phyloP scores from a whole-genome alignment of 2,113 vertebrate species.

The Hippolais icterina region DNA sequence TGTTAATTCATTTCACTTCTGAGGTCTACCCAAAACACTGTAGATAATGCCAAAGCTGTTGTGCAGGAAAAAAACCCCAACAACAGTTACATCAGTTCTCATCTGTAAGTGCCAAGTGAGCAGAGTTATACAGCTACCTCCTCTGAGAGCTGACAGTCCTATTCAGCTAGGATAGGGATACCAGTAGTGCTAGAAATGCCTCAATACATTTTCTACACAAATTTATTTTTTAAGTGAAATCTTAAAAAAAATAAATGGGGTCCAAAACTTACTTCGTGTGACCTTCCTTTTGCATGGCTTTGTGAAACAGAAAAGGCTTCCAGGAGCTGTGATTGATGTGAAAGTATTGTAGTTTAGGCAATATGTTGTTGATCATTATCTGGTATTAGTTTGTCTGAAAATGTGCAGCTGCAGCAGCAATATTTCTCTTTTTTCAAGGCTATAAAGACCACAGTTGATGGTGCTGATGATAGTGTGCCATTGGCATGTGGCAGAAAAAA shows the following conservation, averaged over 20 bases:
- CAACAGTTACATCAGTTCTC: neutral
- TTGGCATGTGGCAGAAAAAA: neutral
- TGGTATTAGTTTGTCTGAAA: neutral
- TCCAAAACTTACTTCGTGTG: neutral
- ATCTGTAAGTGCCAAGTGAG: neutral
- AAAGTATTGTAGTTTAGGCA: neutral
- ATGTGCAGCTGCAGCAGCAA: neutral
- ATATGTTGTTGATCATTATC: neutral
- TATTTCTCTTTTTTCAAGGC: neutral
- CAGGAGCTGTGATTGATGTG: neutral
- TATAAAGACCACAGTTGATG: rapidly evolving
- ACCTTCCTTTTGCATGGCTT: neutral
- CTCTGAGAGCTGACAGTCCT: neutral
- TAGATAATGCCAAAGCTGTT: constrained; percentile 4
- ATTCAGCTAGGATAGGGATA: neutral
- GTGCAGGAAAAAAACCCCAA: neutral
- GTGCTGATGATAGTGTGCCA: neutral
- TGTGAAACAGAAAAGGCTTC: neutral
- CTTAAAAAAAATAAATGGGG: rapidly evolving
- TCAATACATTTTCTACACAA: neutral
- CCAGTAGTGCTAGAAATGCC: neutral
- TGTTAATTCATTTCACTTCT: neutral
- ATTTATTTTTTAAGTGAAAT: neutral
- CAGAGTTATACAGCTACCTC: neutral
- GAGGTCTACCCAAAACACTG: neutral